Evolutionary conservation across 2,797 vertebrate genomes (phyloP), one percentile per base, ranked within the genome.

Genomic region (Melanotaenia boesemani): DNA sequence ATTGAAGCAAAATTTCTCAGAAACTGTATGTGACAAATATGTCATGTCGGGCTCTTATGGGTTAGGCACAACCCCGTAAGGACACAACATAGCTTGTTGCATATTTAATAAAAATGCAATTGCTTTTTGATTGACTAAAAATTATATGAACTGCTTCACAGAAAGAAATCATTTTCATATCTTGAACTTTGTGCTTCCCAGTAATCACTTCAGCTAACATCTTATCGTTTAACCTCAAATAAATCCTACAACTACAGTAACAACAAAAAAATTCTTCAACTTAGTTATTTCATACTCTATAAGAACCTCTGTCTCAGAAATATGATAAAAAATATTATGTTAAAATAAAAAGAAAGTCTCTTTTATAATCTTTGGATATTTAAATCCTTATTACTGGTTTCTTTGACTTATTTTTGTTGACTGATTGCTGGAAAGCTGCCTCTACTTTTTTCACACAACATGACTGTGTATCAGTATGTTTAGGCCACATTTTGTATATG

Each of bases 381-480:
- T 16, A 18, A 59, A 60, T 26, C 26, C 41, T 36, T n/a, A 32
- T 9, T 11, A 20, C 36, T 16, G 63, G 28, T 57, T 67, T 24
- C 41, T 22, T 9, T 7, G 18, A 39, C 28, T 44, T 24, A 10
- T 52, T 62, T 39, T 57, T 26, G 2, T 68, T 46, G 1, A 9
- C 22, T 41, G 5, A 55, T 26, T 39, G 28, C 24, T 41, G 24
- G 7, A 28, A 28, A 20, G 52, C 37, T 64, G 28, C 24, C 13
- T 18, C 34, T 8, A 22, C 13, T 36, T 41, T 66, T 41, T 22
- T 24, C 57, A 18, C 30, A 32, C 58, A 37, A 32, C 58, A 37
- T 77, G 56, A 80, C n/a, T 39, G 65, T 76, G 67, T 61, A 41
- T 76, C 67, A 32, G 61, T 71, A 57, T 81, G 64, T 85, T 86